Evolutionary conservation across 2,797 vertebrate species (phyloP).

Genomic region (Tragopan temminckii): DNA sequence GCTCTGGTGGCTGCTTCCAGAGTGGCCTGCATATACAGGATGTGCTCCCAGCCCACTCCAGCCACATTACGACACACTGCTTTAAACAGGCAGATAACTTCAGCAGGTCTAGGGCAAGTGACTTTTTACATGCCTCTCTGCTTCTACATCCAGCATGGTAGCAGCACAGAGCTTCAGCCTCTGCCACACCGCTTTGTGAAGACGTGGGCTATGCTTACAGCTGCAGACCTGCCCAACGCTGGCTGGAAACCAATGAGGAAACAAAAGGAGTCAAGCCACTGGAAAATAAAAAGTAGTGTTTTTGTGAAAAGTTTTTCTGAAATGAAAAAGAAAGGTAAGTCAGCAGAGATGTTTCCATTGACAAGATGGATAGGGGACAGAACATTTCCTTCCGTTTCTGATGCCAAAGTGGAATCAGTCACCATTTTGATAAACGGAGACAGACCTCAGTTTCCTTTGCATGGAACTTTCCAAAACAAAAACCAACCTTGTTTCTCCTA

Average conservation of each 20-base stretch:
- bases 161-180: fast-evolving
- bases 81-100: not conserved
- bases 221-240: fast-evolving
- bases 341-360: not conserved
- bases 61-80: not conserved
- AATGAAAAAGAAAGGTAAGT: not conserved
- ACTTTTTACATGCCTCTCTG: not conserved
- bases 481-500: not conserved
- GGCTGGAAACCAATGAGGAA: not conserved
- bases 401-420: not conserved
- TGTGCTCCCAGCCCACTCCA: not conserved
- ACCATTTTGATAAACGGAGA: not conserved
- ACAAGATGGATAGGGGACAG: not conserved
- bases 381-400: not conserved
- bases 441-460: not conserved
- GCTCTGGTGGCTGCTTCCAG: not conserved
- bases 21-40: not conserved
- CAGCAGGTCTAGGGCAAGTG: not conserved
- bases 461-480: slow-evolving; percentile 22
- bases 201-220: fast-evolving
- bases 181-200: not conserved
- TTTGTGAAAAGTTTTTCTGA: not conserved
- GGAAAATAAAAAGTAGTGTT: not conserved
- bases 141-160: not conserved
- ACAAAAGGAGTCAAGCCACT: not conserved